Percentiles rank a stretch among this genome's conserved stretches.
phyloP scores from a whole-genome alignment of 1,140 invertebrate genomes.

The Euglossa dilemma region DNA sequence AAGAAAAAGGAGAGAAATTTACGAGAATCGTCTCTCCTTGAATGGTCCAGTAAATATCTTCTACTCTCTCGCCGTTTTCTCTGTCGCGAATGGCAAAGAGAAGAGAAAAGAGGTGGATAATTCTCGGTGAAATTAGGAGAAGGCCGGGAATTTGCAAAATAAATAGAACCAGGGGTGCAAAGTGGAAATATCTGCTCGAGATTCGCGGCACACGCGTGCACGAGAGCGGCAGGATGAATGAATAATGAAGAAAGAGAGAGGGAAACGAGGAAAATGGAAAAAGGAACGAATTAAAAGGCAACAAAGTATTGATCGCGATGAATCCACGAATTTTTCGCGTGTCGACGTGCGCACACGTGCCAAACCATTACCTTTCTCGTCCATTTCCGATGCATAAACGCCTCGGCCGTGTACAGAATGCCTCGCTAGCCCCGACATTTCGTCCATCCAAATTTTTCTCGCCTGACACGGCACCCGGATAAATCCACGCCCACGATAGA shows the following conservation, averaged over 20 bases:
- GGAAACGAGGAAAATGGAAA: neutral
- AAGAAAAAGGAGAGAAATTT: too few relatives aligned
- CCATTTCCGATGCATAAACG: neutral
- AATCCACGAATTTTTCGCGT: neutral
- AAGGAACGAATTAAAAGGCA: neutral
- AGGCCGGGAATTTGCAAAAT: neutral
- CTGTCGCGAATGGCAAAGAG: neutral
- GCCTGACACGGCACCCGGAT: neutral
- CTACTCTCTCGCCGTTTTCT: too few relatives aligned
- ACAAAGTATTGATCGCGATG: conserved; percentile 2
- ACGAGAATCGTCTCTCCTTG: too few relatives aligned
- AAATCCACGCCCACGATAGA: neutral
- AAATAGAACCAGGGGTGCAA: neutral
- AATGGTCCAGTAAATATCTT: too few relatives aligned
- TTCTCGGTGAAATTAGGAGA: neutral
- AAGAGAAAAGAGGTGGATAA: neutral
- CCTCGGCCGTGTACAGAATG: neutral
- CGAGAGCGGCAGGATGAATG: neutral
- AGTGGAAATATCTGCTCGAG: neutral
- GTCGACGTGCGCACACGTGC: neutral
- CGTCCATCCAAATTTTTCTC: neutral
- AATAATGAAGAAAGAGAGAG: too few relatives aligned
- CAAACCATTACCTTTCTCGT: neutral
- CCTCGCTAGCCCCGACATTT: neutral
- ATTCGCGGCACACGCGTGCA: neutral